Conservation (phyloP, 2,797 vertebrate species). For the Eremophila alpestris region DNA sequence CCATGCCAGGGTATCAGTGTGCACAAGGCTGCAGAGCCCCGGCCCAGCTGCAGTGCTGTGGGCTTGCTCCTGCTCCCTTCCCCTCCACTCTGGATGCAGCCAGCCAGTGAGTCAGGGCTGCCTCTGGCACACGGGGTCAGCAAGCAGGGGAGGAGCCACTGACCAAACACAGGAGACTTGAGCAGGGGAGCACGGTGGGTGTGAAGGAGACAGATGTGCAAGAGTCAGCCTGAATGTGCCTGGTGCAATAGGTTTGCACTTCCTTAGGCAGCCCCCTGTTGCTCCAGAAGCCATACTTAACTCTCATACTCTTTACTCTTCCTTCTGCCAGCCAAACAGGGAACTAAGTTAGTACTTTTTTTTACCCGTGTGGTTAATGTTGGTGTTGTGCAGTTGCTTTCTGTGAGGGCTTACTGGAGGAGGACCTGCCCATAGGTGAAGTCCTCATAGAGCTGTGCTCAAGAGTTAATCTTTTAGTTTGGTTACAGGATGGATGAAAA, state of each 20-base stretch:
- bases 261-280: not conserved
- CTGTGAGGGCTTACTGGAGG: not conserved
- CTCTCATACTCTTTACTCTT: not conserved
- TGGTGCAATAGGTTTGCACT: not conserved
- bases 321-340: not conserved
- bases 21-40: not conserved
- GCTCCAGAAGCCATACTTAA: not conserved
- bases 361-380: not conserved
- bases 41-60: fast-evolving
- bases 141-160: not conserved
- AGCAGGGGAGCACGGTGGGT: not conserved
- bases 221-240: not conserved
- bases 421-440: not conserved
- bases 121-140: fast-evolving
- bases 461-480: not conserved
- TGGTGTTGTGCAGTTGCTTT: not conserved
- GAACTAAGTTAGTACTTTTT: not conserved
- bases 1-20: fast-evolving
- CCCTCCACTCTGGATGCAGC: not conserved
- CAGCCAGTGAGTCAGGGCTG: not conserved
- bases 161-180: fast-evolving
- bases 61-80: not conserved
- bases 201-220: fast-evolving
- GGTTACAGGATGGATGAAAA: not conserved
- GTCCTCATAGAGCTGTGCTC: not conserved